Conservation (phyloP, 2,113 vertebrate species). For the Erythrocercus mccallii region DNA sequence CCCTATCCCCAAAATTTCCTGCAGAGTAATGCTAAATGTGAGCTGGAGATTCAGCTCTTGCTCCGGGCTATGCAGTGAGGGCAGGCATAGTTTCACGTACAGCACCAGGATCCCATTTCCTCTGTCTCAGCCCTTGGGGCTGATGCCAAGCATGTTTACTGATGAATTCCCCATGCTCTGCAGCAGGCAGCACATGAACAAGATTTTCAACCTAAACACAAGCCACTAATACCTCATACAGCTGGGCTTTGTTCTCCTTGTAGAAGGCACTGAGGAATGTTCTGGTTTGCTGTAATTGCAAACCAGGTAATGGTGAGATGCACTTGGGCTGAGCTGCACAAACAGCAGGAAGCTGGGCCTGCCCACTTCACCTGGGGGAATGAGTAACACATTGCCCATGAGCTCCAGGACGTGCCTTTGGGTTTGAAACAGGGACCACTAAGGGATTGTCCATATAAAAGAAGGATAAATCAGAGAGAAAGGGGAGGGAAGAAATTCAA, state of each 20-base stretch:
- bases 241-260: not conserved
- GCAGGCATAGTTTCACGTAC: not conserved
- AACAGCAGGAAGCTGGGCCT: not conserved
- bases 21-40: not conserved
- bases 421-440: not conserved
- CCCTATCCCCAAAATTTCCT: not conserved
- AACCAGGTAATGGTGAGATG: not conserved
- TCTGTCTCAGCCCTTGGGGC: not conserved
- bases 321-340: not conserved
- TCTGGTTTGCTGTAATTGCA: not conserved
- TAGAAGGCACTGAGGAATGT: not conserved
- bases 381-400: not conserved
- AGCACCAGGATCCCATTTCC: not conserved
- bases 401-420: not conserved
- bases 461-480: not conserved
- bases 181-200: not conserved
- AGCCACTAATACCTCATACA: not conserved
- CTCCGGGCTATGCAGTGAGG: not conserved
- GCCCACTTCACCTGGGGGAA: not conserved
- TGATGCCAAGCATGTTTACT: not conserved
- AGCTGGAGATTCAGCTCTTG: not conserved
- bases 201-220: not conserved
- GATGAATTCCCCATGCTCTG: not conserved
- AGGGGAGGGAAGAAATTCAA: not conserved
- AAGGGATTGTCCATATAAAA: not conserved